Evolutionary conservation across 2,113 vertebrate genomes (phyloP).

Genomic region (Otis tarda): DNA sequence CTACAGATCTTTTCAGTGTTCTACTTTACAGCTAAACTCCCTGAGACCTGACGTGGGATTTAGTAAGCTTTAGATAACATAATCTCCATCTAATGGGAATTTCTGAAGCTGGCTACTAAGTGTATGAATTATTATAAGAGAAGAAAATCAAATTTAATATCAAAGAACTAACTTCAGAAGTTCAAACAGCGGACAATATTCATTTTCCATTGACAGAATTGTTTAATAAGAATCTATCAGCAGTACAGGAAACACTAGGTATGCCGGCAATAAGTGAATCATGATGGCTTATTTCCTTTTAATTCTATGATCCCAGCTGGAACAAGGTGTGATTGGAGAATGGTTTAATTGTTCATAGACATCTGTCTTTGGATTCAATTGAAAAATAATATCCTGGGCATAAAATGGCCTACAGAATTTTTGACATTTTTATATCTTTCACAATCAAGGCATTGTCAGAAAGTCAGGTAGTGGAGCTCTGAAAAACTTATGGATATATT

Average conservation of each 20-base stretch:
- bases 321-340: constrained; percentile 78
- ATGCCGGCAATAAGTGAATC: constrained; percentile 74
- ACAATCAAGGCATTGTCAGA: constrained; percentile 80
- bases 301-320: constrained; percentile 80
- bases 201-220: constrained; percentile 72
- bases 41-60: constrained; percentile 65
- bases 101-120: constrained; percentile 69
- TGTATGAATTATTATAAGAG: constrained; percentile 69
- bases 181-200: constrained; percentile 77
- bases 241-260: constrained; percentile 69
- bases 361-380: constrained; percentile 80
- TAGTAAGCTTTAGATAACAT: constrained; percentile 74
- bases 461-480: constrained; percentile 71
- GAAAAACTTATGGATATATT: constrained; percentile 72
- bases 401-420: constrained; percentile 72
- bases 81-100: constrained; percentile 74
- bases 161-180: constrained; percentile 71
- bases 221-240: constrained; percentile 76
- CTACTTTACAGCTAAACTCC: constrained; percentile 61
- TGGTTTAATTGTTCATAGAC: constrained; percentile 78
- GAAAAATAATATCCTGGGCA: constrained; percentile 78
- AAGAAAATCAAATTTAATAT: constrained; percentile 74
- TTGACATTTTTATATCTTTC: constrained; percentile 80
- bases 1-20: constrained; percentile 16
- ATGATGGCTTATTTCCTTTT: constrained; percentile 83